Base-by-base conservation (phyloP, 2,113 vertebrate species). In the Dermatemys mawii region DNA sequence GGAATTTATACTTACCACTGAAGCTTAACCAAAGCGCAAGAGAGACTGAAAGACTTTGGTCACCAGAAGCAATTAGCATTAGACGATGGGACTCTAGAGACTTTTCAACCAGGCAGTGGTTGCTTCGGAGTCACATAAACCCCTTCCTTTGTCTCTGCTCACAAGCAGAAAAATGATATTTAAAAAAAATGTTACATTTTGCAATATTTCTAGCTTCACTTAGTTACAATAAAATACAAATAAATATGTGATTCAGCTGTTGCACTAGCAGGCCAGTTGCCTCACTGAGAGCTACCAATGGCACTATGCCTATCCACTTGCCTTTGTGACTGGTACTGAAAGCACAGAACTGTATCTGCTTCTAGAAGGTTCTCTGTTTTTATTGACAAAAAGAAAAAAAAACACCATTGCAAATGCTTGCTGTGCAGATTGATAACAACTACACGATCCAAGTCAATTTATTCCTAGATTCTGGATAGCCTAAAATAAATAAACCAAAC, bases 311-410 rank as follows among this genome's bases (percentile, higher is more conserved):
- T 79, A 75, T 16, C 87, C 27, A 13, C 3, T 1, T 6, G 81
- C 83, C 41, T 92, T 90, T 50, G 26, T 27, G 1, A 75, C 0
- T 53, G 1, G 0, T 2, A 22, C 2, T 78, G 6, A 3, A 46
- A 83, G 6, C 63, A 83, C 46, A 35, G 81, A 95, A 91, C 48
- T 19, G 5, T 3, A 16, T 17, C 57, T 70, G 73, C 13, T 76
- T 76, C 41, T 44, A 76, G 73, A 35, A 35, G 81, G 9, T 22
- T 24, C 24, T 63, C 0, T 63, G 1, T 7, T 78, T 81, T 82
- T 53, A 24, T 32, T 49, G 21, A 26, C 55, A 2, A 63, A 81
- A 83, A 85, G 5, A 81, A 16, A 5, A 78, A 63, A 57, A 13
- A 60, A 22, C 2, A 63, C 49, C 57, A 54, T 1, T 85, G 82